Base-by-base conservation (phyloP, 1,140 invertebrate species). In the Drosophila setifemur region DNA sequence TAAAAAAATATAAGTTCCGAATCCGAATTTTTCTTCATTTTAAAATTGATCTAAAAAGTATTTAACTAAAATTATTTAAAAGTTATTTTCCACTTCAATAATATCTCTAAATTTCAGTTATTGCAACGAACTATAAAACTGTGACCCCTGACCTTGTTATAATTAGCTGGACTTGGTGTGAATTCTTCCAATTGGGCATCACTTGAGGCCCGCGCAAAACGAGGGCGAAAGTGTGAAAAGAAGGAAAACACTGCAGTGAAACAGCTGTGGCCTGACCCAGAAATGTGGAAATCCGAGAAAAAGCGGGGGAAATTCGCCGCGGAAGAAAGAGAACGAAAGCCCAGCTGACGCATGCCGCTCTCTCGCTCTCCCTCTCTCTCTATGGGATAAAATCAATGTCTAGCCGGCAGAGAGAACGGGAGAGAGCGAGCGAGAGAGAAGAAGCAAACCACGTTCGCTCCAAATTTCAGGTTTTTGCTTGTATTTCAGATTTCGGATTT, bases 201-300 rank as follows among this genome's bases (percentile, higher is more conserved):
- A 60, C 50, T 55, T 23, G 21, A 14, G 21, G 31, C 44, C 11
- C 9, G 21, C n/a, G 25, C 14, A 23, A 54, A 18, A 26, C 18
- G 2, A 19, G 25, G 55, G 61, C 44, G 28, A 81, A 29, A 35
- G 52, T 40, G 26, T 33, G 16, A 44, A 58, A 16, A 49, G 58
- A 48, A 73, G 52, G 9, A 50, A 63, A 71, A 48, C 55, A 69
- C 45, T 71, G 54, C 47, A 47, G 33, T 35, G 4, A 2, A 42
- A 64, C 58, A 66, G 45, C 63, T 55, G 61, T 21, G 21, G 31
- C 14, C 6, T 69, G 67, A 72, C 55, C 69, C 35, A 71, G 47
- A 61, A 61, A 57, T 28, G 0, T 1, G 25, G 26, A 49, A 68
- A 55, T 28, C 11, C 29, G 8, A 11, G 18, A 5, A 16, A n/a